Evolutionary conservation across 2,113 vertebrate species (phyloP), one percentile per base, ranked within the genome.

Genomic region (Microtus pennsylvanicus): DNA sequence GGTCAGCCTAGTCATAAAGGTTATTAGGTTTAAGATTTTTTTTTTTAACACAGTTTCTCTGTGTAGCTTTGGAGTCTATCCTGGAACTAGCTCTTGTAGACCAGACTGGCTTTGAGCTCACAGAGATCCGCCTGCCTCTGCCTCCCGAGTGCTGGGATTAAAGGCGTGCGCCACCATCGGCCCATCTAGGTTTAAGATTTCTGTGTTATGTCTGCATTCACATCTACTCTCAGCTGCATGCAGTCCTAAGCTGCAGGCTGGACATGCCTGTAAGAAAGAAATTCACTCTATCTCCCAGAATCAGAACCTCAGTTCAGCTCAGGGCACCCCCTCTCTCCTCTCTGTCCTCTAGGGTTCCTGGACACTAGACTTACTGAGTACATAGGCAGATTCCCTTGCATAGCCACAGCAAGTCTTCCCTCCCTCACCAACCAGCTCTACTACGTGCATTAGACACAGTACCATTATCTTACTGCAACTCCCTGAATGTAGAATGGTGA

Each of bases 401-500:
- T 14, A 30, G 45, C 85, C 85, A 70, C 12, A 52, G 45, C 45
- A 22, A 69, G 19, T 50, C 45, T 52, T 52, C 6, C 47, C 33
- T 74, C 52, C 87, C 67, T 72, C 35, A 38, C 69, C 50, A 24
- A 13, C 14, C 47, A 28, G 35, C 35, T 58, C 65, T 9, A n/a
- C 7, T 9, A 10, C 16, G 33, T 26, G 50, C 65, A n/a, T 6
- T 1, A 52, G 47, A 55, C 35, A 35, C 50, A 58, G 24, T n/a
- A 30, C 58, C 26, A 17, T 16, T 3, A 14, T 33, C 83, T 28
- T 8, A 45, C 61, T 19, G 10, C 9, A 14, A 22, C 38, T 47
- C 70, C 52, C 26, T 9, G 5, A 38, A 9, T 1, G 12, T 0
- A 2, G 0, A 8, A 16, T 1, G 26, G 9, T 17, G 58, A 65